phyloP scores from a whole-genome alignment of 1,140 invertebrate species.

The Hydropsyche tenuis region DNA sequence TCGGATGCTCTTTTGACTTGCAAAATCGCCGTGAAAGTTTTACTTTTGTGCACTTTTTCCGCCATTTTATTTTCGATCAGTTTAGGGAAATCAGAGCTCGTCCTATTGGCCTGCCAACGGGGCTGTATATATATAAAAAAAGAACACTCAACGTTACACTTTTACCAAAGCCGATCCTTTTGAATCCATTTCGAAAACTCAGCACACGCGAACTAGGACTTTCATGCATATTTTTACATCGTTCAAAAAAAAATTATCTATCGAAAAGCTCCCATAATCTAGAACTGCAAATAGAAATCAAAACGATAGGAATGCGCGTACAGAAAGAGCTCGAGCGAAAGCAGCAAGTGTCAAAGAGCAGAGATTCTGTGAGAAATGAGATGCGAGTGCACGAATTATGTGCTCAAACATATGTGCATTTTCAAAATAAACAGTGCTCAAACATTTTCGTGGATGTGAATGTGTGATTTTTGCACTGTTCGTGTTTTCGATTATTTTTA shows the following conservation, averaged over 20 bases:
- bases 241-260: no score
- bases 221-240: no score
- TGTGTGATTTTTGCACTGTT: no score
- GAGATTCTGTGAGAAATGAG: not conserved
- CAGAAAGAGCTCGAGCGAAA: not conserved
- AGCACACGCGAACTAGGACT: no score
- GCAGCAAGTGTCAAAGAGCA: not conserved
- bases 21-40: conserved; percentile 25
- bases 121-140: not conserved
- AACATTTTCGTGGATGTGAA: no score
- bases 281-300: not conserved
- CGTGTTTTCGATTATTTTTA: no score
- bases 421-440: no score
- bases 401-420: no score
- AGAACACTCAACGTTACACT: not conserved
- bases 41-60: conserved; percentile 1
- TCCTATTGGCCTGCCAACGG: not conserved
- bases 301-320: not conserved
- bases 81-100: not conserved
- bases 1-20: conserved; percentile 23
- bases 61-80: not conserved
- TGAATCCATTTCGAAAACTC: not conserved
- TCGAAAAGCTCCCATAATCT: not conserved
- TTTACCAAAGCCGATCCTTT: not conserved
- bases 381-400: no score